Conservation (phyloP, 2,888 invertebrate genomes). For the Acronicta aceris region DNA sequence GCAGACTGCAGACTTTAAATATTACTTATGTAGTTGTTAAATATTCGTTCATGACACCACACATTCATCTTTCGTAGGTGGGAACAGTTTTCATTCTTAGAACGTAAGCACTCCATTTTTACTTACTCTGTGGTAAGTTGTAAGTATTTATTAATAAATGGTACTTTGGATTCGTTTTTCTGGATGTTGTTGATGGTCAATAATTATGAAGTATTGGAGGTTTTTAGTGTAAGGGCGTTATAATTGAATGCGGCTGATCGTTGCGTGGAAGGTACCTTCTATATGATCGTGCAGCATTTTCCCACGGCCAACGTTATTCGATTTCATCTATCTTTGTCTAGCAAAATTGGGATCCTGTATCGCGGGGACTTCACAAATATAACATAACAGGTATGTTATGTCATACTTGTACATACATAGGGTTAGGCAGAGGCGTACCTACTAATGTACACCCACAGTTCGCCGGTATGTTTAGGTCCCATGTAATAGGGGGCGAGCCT, state of each 20-base stretch:
- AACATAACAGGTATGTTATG: too few relatives aligned
- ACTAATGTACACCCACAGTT: too few relatives aligned
- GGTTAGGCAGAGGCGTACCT: too few relatives aligned
- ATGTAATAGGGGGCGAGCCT: too few relatives aligned
- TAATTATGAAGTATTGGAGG: conserved; percentile 40
- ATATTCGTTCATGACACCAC: background rate
- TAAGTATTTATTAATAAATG: conserved; percentile 26
- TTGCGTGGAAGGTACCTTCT: background rate
- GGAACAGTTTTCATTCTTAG: too few relatives aligned
- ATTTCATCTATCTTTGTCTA: too few relatives aligned
- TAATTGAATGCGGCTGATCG: conserved; percentile 37
- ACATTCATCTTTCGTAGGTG: background rate
- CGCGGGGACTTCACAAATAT: too few relatives aligned
- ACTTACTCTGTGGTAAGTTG: conserved; percentile 13
- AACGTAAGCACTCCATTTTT: conserved; percentile 18
- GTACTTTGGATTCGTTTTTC: conserved; percentile 28
- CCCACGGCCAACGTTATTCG: conserved; percentile 24
- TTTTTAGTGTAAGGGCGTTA: conserved; percentile 37
- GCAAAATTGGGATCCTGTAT: too few relatives aligned
- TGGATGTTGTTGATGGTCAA: conserved; percentile 26
- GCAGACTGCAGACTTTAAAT: too few relatives aligned
- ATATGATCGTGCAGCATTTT: conserved; percentile 12
- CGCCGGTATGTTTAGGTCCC: too few relatives aligned
- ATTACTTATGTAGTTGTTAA: background rate
- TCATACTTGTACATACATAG: too few relatives aligned